Evolutionary conservation across 2,113 vertebrate genomes (phyloP), one percentile per base, ranked within the genome.

Genomic region (Progne subis): DNA sequence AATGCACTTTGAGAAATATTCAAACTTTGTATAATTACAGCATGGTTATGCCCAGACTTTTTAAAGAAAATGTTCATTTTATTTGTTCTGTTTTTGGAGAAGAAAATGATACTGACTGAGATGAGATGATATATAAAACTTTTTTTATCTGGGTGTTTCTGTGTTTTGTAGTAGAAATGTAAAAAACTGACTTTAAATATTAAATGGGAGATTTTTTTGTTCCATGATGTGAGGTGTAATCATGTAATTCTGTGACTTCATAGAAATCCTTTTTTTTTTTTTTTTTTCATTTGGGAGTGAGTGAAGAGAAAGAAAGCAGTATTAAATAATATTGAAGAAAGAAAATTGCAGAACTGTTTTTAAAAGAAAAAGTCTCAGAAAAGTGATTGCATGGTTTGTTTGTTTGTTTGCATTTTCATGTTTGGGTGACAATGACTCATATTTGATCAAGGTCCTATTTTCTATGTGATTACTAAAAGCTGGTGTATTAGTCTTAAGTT

Each of bases 1-100:
- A 95, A 77, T 78, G 39, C 47, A 65, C 64, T 95, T 94, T 20
- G 61, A 91, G 84, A 82, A 80, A 32, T 82, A 72, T 69, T 93
- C 32, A 47, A 52, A 47, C 20, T 74, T 93, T 21, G 25, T 53
- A 3, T 74, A 74, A 77, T 59, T 85, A 19, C 46, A 79, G 29
- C 29, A 18, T 4, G 67, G 4, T 18, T 39, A 44, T 71, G 26
- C 46, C 37, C 50, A n/a, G 55, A 75, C 31, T 89, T 94, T 72
- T 60, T 31, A 18, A 68, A 61, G n/a, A 61, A 78, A 72, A 82
- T 52, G 2, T 7, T 93, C 20, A 7, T 13, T 88, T 88, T 61
- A 18, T 89, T 95, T 92, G 3, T 88, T 92, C 55, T 65, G 0
- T 31, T 72, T 49, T 12, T 13, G 12, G 28, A 56, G 39, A 34